These are phyloP conservation scores for Caenorhabditis panamensis DNA, from an alignment of 2,888 invertebrate genomes.

Conservation along the genomic window DNA sequence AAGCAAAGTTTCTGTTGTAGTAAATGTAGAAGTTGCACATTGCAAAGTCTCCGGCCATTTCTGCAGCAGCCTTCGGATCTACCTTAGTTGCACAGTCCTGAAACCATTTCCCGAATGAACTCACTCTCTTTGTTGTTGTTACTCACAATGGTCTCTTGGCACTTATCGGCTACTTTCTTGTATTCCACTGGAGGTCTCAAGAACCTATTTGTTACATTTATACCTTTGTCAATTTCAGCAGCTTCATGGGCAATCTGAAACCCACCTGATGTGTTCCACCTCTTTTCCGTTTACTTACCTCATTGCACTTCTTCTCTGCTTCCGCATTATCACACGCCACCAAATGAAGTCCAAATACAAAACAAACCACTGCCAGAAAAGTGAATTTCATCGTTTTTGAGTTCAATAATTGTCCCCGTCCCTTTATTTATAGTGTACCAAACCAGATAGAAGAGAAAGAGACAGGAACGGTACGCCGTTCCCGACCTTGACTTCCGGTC, in stretches of 20 bases:
- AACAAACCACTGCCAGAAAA: not conserved
- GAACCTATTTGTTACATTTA: not conserved
- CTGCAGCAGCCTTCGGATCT: not conserved
- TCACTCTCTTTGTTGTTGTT: not conserved
- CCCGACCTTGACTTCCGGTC: not conserved
- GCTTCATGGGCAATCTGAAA: not conserved
- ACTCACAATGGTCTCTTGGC: conserved; percentile 10
- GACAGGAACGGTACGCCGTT: not conserved
- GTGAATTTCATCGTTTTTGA: not conserved
- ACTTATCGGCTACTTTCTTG: not conserved
- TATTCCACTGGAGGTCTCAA: conserved; percentile 8
- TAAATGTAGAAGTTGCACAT: conserved; percentile 7
- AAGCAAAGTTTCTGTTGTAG: conserved; percentile 9
- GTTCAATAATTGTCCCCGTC: not conserved
- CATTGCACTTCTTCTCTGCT: not conserved
- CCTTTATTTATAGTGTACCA: not conserved
- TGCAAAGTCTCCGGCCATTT: not conserved
- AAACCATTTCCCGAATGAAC: not conserved
- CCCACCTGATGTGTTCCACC: not conserved
- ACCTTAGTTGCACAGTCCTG: not conserved
- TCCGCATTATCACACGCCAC: not conserved
- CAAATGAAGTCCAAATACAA: not conserved
- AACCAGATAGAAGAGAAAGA: not conserved
- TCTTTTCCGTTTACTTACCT: not conserved
- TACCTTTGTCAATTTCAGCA: not conserved